Evolutionary conservation across 2,113 vertebrate species (phyloP), one percentile per base, ranked within the genome.

Genomic region (Xenopus tropicalis): DNA sequence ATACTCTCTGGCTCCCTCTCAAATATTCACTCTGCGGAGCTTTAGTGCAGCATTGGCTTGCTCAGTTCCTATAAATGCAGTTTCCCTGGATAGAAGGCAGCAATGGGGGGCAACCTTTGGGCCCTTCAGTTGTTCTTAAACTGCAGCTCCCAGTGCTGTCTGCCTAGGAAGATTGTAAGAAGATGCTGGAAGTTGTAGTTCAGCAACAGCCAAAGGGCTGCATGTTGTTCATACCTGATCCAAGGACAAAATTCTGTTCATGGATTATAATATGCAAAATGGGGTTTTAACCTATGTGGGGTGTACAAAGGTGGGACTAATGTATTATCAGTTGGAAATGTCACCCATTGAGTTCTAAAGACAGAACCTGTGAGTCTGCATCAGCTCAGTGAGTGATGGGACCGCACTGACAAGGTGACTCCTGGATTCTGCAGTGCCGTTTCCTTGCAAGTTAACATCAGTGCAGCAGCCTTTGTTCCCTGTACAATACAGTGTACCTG

Each of bases 381-480:
- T 66, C 11, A 48, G 64, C 22, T 66, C 12, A 22, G 12, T 66
- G 64, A 66, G 20, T 51, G 44, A 66, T 66, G 44, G 44, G 64
- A 23, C 64, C 23, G 64, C 64, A 66, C 44, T 21, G 64, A 66
- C 64, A 66, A 66, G 64, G 64, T 66, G 64, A 66, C 64, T 66
- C 20, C 21, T 66, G 43, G 9, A 66, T 66, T 66, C 64, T 66
- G 64, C 64, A 66, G 64, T 66, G 64, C 64, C 44, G 42, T 63
- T 63, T 63, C 61, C 16, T 5, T 63, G 61, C 61, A 63, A 63
- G 61, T 37, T 24, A 65, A 65, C 43, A 48, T 66, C 42, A 66
- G 16, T 66, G 64, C 44, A 66, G 42, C 64, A 43, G 62, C 44
- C 44, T 66, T 66, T 46, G 44, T 66, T 48, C 44, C n/a, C 19